phyloP scores from a whole-genome alignment of 2,888 invertebrate species.

The Parapristionchus giblindavisi region DNA sequence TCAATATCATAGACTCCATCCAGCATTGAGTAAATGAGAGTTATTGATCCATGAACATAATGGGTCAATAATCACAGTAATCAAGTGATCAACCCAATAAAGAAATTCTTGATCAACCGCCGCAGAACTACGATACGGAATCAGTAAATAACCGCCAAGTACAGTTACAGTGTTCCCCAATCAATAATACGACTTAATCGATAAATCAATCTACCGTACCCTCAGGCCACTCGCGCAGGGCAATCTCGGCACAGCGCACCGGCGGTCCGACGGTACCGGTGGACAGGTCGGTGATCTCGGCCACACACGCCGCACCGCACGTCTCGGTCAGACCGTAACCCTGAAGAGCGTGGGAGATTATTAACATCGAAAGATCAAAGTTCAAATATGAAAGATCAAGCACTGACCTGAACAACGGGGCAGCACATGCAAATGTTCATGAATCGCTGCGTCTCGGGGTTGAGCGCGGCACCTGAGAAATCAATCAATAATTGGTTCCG shows the following conservation, averaged over 20 bases:
- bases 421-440: constrained; percentile 88
- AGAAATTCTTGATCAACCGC: no score
- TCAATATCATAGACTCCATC: no score
- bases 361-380: no score
- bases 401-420: constrained; percentile 75
- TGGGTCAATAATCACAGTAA: no score
- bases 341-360: constrained; percentile 71
- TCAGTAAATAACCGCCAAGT: no score
- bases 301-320: constrained; percentile 83
- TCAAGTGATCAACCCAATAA: no score
- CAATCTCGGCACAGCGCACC: constrained; percentile 83
- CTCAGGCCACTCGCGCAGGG: constrained; percentile 90
- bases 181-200: no score
- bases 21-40: no score
- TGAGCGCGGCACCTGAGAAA: constrained; percentile 82
- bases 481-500: no score
- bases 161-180: no score
- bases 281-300: constrained; percentile 75
- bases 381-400: not conserved
- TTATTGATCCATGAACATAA: no score
- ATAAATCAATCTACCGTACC: constrained; percentile 70
- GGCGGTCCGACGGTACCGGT: constrained; percentile 89
- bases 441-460: constrained; percentile 92
- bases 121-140: no score
- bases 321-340: constrained; percentile 98